Evolutionary conservation across 30 jellyfish, hydroid and myxozoan species (phyloP).

Genomic region (Cassiopea xamachana): DNA sequence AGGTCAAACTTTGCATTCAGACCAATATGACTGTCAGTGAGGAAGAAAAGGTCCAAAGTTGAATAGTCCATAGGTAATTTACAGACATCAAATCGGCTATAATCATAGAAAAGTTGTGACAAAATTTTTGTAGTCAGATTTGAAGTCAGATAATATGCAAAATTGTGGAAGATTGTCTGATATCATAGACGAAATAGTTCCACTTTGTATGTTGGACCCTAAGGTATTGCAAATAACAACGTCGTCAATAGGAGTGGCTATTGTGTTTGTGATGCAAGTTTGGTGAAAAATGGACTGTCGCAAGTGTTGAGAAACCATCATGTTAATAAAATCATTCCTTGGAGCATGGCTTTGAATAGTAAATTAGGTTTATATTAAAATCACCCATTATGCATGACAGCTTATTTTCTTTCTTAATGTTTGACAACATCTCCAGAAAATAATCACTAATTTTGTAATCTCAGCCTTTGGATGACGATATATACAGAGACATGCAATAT

Average conservation of each 20-base stretch:
- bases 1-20: neutral
- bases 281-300: conserved; percentile 31
- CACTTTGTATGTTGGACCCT: conserved; percentile 14
- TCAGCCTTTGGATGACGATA: conserved; percentile 51
- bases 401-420: conserved; percentile 9
- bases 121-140: conserved; percentile 5
- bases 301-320: conserved; percentile 11
- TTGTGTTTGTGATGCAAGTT: conserved; percentile 30
- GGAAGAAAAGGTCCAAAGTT: neutral
- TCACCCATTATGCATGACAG: conserved; percentile 26
- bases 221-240: neutral
- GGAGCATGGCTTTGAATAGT: conserved; percentile 11
- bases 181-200: neutral
- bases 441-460: conserved; percentile 20
- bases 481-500: conserved; percentile 29
- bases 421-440: conserved; percentile 2
- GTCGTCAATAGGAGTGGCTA: conserved; percentile 17
- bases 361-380: conserved; percentile 29
- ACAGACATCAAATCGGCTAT: conserved; percentile 6
- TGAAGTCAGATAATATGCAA: neutral
- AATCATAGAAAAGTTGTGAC: conserved; percentile 11
- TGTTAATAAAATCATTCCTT: conserved; percentile 2
- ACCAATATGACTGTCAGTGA: neutral
- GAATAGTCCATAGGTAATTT: neutral
- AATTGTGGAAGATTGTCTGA: conserved; percentile 18